Percentiles rank a stretch among this genome's conserved stretches.
Evolutionary conservation across 2,797 vertebrate species (phyloP).

Genomic region (Prionace glauca): DNA sequence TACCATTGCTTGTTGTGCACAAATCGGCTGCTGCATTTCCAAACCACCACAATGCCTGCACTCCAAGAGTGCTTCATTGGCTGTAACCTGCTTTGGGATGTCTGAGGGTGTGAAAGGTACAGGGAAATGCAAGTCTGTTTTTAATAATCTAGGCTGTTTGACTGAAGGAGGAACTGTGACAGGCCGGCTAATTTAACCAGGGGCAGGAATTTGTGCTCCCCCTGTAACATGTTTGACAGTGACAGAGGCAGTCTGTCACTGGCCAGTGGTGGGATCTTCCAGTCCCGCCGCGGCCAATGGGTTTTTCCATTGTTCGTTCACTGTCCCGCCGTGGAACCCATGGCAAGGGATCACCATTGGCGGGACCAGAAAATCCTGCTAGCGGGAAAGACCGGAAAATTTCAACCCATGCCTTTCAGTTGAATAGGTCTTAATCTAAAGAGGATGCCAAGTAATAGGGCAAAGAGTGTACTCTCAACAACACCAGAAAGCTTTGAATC

Average conservation of each 20-base stretch:
- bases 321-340: too few relatives aligned
- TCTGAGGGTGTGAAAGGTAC: not conserved
- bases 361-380: too few relatives aligned
- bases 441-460: not conserved
- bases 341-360: too few relatives aligned
- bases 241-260: too few relatives aligned
- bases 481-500: not conserved
- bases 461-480: not conserved
- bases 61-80: not conserved
- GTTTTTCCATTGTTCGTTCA: too few relatives aligned
- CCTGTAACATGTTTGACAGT: too few relatives aligned
- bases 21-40: not conserved
- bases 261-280: too few relatives aligned
- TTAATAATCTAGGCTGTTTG: not conserved
- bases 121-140: not conserved
- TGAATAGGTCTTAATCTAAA: not conserved
- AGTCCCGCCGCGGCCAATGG: too few relatives aligned
- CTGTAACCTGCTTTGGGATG: not conserved
- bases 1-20: not conserved
- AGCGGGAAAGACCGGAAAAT: too few relatives aligned
- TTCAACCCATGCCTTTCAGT: not conserved
- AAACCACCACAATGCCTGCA: not conserved
- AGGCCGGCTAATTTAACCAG: not conserved
- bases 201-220: too few relatives aligned
- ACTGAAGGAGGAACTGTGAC: not conserved